Conservation (phyloP, 30 jellyfish, hydroid and myxozoan species). For the Aurelia coerulea region DNA sequence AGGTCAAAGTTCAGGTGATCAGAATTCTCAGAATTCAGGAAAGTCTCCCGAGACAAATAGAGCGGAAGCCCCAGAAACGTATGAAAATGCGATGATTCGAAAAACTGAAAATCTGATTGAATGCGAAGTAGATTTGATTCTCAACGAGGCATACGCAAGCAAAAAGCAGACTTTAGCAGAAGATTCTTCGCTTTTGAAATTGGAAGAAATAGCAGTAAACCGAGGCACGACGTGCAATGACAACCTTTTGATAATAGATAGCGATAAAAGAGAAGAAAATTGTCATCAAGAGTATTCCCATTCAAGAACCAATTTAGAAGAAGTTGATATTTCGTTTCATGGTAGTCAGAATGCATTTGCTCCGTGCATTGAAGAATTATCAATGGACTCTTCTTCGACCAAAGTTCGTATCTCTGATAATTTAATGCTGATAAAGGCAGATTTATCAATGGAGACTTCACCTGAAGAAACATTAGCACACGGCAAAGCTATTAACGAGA, state of each 20-base stretch:
- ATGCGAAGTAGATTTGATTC: neutral
- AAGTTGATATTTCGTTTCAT: neutral
- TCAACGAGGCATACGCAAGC: neutral
- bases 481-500: neutral
- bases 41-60: too few species aligned
- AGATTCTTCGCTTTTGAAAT: slow-evolving; percentile 36
- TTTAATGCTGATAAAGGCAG: slow-evolving; percentile 58
- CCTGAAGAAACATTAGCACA: neutral
- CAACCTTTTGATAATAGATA: neutral
- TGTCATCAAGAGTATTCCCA: neutral
- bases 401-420: slow-evolving; percentile 48
- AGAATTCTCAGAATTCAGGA: neutral
- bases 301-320: neutral
- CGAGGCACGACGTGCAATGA: neutral
- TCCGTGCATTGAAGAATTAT: slow-evolving; percentile 10
- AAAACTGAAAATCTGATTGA: neutral
- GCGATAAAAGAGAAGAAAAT: neutral
- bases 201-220: slow-evolving; percentile 1
- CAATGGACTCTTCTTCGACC: neutral
- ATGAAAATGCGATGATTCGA: neutral
- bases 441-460: slow-evolving; percentile 23
- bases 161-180: neutral
- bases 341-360: too few species aligned
- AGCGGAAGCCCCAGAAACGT: too few species aligned
- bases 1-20: neutral